Percentiles rank a stretch among this genome's conserved stretches.
These are phyloP conservation scores for Epicampocera succincta DNA, from an alignment of 2,888 invertebrate species.

Conservation along the genomic window DNA sequence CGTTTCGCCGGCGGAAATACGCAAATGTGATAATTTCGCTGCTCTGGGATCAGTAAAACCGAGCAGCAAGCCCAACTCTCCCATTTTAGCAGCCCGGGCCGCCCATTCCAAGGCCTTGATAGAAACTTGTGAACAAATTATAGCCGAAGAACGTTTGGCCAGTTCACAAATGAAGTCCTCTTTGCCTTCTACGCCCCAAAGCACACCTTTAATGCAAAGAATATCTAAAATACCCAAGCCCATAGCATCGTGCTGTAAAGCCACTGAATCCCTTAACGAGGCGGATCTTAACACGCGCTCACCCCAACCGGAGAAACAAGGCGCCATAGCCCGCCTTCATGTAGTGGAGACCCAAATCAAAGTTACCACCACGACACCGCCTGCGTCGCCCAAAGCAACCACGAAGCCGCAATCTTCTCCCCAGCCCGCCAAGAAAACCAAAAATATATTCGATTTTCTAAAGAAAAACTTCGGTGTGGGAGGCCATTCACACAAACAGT, in stretches of 20 bases:
- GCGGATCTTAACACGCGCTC: constrained; percentile 66
- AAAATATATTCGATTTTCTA: constrained; percentile 81
- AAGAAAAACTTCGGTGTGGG: constrained; percentile 80
- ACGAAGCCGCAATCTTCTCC: constrained; percentile 50
- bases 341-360: constrained; percentile 80
- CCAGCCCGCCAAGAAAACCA: constrained; percentile 75
- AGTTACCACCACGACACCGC: constrained; percentile 77
- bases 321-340: constrained; percentile 78
- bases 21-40: constrained; percentile 72
- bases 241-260: constrained; percentile 74
- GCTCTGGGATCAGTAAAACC: constrained; percentile 37
- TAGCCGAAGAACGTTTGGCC: constrained; percentile 77
- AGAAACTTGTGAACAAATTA: constrained; percentile 78
- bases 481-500: constrained; percentile 72
- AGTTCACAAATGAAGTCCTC: constrained; percentile 75
- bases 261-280: constrained; percentile 74
- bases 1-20: constrained; percentile 74
- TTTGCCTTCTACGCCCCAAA: constrained; percentile 67
- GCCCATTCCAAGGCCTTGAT: constrained; percentile 77
- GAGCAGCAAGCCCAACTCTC: constrained; percentile 71
- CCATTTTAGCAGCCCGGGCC: constrained; percentile 74
- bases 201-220: constrained; percentile 71
- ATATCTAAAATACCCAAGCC: constrained; percentile 77
- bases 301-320: constrained; percentile 71
- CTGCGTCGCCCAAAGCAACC: constrained; percentile 72